These are phyloP conservation scores for Corynorhinus townsendii DNA, from an alignment of 2,113 vertebrate species.

Conservation along the genomic window DNA sequence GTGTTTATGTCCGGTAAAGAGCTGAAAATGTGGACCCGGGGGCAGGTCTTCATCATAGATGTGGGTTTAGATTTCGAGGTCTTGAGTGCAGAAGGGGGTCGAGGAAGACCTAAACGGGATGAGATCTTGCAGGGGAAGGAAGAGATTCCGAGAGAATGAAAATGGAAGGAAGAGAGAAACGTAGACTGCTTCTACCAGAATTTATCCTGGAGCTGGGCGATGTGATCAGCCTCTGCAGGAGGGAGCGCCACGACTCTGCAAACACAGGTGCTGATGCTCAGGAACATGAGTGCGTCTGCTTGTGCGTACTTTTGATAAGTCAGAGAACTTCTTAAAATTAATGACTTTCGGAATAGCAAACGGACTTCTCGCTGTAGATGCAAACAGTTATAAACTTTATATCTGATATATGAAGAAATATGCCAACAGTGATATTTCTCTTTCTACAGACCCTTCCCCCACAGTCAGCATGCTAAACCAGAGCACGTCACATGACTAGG, in stretches of 20 bases:
- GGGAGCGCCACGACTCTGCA: not conserved
- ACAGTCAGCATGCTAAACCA: not conserved
- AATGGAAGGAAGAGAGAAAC: not conserved
- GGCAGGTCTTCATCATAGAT: not conserved
- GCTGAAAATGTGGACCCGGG: not conserved
- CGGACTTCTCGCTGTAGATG: not conserved
- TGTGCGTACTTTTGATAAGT: not conserved
- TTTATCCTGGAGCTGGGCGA: not conserved
- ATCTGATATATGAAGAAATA: not conserved
- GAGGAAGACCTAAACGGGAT: not conserved
- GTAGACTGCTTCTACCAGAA: not conserved
- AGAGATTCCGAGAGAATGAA: not conserved
- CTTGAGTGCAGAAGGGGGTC: not conserved
- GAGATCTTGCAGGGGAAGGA: not conserved
- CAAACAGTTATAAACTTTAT: constrained; percentile 1
- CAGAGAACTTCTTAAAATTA: not conserved
- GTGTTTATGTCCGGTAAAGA: not conserved
- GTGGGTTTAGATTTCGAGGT: not conserved
- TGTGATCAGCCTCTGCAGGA: not conserved
- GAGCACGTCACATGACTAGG: not conserved
- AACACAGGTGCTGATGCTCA: not conserved
- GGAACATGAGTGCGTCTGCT: not conserved
- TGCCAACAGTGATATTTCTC: not conserved
- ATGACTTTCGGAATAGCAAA: not conserved
- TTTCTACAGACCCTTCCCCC: not conserved